Conservation (phyloP, 2,797 vertebrate species). For the Thripadectes ignobilis region DNA sequence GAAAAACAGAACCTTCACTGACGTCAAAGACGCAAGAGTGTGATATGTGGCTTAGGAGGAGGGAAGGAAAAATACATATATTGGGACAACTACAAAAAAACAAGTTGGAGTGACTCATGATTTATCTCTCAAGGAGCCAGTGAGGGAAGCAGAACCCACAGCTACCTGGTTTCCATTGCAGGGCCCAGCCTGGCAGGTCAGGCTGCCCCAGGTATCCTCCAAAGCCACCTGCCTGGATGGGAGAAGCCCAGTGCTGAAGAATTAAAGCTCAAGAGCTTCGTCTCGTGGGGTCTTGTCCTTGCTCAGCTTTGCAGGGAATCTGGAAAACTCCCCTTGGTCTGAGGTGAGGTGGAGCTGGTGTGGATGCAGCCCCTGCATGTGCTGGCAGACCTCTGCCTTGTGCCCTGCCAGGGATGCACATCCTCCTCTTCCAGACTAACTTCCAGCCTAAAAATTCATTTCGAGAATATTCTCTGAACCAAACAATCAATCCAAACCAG, state of each 20-base stretch:
- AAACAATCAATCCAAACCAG: background rate
- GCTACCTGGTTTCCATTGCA: background rate
- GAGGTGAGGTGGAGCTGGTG: background rate
- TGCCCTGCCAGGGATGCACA: background rate
- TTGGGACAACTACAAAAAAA: background rate
- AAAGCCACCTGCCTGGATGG: background rate
- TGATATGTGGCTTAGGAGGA: slow-evolving; percentile 3
- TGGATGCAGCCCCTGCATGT: background rate
- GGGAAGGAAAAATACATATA: background rate
- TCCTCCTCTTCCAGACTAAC: background rate
- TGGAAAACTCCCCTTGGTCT: background rate
- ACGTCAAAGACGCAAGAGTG: background rate
- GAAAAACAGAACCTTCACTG: slow-evolving; percentile 35
- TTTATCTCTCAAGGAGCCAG: background rate
- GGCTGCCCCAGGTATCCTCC: background rate
- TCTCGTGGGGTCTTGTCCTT: background rate
- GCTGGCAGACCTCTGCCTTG: background rate
- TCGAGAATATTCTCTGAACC: background rate
- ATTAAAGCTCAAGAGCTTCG: background rate
- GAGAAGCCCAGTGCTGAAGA: background rate
- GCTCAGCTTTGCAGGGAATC: background rate
- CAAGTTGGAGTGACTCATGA: background rate
- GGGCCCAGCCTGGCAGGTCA: background rate
- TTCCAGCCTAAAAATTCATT: background rate
- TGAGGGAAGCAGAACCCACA: background rate